Conservation (phyloP, 2,888 invertebrate genomes). For the Eupithecia tripunctaria region DNA sequence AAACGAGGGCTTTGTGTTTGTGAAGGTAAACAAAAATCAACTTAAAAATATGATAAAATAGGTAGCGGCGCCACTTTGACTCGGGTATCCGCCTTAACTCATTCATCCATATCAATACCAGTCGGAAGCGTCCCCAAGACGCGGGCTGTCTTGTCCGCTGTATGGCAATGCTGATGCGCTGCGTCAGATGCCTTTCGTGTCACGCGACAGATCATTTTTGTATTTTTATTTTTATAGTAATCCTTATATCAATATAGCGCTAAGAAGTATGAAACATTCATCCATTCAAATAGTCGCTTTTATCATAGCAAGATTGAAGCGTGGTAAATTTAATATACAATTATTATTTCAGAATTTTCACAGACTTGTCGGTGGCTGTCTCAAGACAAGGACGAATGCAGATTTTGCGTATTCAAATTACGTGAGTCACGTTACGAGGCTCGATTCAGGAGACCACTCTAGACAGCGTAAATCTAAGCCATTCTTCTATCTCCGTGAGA, state of each 20-base stretch:
- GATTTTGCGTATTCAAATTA: neutral
- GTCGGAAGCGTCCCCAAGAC: too few relatives aligned
- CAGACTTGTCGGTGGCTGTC: neutral
- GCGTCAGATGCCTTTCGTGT: too few relatives aligned
- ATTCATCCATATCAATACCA: too few relatives aligned
- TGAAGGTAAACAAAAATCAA: too few relatives aligned
- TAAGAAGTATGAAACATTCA: neutral
- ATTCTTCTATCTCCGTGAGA: neutral
- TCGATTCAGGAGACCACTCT: neutral
- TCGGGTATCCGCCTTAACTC: too few relatives aligned
- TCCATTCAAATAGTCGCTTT: neutral
- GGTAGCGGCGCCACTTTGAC: too few relatives aligned
- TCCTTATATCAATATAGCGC: too few relatives aligned
- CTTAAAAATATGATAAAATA: too few relatives aligned
- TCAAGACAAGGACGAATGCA: neutral
- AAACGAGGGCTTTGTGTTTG: slow-evolving; percentile 67
- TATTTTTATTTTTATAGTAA: too few relatives aligned
- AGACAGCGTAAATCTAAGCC: neutral
- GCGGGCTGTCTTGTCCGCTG: too few relatives aligned
- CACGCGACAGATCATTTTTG: too few relatives aligned
- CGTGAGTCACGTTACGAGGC: neutral
- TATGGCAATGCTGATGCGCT: too few relatives aligned
- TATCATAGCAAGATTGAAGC: neutral
- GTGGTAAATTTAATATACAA: neutral
- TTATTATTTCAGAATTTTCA: neutral